phyloP scores from a whole-genome alignment of 2,113 vertebrate genomes.

The Podilymbus podiceps region DNA sequence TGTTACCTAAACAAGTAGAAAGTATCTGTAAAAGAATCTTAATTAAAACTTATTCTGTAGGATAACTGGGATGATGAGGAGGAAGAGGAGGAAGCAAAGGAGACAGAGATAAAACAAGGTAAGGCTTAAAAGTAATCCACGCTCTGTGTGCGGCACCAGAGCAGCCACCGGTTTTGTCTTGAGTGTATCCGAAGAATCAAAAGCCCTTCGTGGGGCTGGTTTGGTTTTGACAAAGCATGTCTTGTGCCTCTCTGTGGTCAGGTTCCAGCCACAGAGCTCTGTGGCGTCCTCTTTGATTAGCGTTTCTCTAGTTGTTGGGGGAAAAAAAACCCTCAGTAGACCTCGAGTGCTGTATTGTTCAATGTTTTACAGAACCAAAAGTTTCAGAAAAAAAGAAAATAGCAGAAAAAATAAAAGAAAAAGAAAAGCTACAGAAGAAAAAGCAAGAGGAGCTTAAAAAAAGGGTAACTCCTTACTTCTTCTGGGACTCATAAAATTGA shows the following conservation, averaged over 20 bases:
- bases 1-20: not conserved
- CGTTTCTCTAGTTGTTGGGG: not conserved
- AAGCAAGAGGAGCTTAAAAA: conserved; percentile 85
- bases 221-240: not conserved
- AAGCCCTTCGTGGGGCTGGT: rapidly evolving
- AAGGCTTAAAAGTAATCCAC: not conserved
- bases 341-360: not conserved
- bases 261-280: not conserved
- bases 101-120: conserved; percentile 78
- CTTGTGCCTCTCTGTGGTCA: too few species aligned
- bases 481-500: not conserved
- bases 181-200: not conserved
- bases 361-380: conserved; percentile 79
- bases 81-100: conserved; percentile 77
- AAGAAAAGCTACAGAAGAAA: conserved; percentile 88
- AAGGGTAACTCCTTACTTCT: conserved; percentile 68
- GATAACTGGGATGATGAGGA: conserved; percentile 98
- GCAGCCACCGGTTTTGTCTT: not conserved
- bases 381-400: conserved; percentile 95
- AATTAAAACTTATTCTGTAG: conserved; percentile 67
- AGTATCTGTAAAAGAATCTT: not conserved
- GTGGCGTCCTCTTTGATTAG: not conserved
- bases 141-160: not conserved
- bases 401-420: conserved; percentile 96
- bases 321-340: rapidly evolving